phyloP scores from a whole-genome alignment of 2,113 vertebrate species.

The Brevimyrus niger region DNA sequence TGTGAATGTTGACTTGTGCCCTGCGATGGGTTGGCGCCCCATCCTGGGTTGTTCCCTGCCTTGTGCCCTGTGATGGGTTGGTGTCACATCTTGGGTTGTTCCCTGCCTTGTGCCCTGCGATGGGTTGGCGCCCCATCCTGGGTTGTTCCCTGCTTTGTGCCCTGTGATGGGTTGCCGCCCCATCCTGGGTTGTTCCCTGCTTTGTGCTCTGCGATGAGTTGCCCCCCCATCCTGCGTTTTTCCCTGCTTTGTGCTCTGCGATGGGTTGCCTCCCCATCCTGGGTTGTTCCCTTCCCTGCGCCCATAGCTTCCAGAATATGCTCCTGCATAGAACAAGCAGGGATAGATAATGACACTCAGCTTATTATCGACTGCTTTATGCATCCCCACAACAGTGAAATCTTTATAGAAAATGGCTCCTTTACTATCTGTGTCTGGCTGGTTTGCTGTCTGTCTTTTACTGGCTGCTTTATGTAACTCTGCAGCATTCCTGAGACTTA shows the following conservation, averaged over 20 bases:
- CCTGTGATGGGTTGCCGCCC: neutral
- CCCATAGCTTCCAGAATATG: neutral
- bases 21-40: neutral
- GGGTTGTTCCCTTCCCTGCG: neutral
- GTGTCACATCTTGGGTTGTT: neutral
- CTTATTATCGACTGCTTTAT: neutral
- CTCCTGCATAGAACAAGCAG: neutral
- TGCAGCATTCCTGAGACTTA: neutral
- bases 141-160: neutral
- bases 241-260: neutral
- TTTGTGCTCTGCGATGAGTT: neutral
- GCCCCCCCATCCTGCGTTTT: neutral
- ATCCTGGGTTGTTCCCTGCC: neutral
- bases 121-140: neutral
- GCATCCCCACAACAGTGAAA: neutral
- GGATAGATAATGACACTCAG: neutral
- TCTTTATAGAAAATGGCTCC: neutral
- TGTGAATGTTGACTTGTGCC: neutral
- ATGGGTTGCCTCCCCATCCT: too few species aligned
- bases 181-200: neutral
- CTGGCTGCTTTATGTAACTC: neutral
- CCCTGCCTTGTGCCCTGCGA: neutral
- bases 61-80: neutral
- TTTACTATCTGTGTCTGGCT: neutral
- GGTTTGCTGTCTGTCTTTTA: neutral